Conservation (phyloP, 2,888 invertebrate genomes). For the Lapara coniferarum region DNA sequence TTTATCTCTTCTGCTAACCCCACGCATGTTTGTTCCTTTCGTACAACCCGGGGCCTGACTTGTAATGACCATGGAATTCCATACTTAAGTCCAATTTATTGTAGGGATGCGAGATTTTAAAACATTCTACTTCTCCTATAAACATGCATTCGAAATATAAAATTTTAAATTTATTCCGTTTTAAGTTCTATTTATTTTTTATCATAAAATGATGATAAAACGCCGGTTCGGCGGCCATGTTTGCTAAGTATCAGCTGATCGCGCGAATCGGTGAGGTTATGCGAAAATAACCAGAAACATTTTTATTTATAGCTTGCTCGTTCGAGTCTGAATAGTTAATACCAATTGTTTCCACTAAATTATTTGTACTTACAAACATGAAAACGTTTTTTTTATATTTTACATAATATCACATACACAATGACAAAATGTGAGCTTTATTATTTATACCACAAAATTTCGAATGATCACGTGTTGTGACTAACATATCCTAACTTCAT, state of each 20-base stretch:
- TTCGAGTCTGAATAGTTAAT: not conserved
- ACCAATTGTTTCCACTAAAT: not conserved
- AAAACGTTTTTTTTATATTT: too few relatives aligned
- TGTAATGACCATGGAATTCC: conserved; percentile 55
- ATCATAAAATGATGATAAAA: not conserved
- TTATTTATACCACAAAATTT: too few relatives aligned
- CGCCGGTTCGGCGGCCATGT: conserved; percentile 12
- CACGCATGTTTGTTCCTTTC: conserved; percentile 34
- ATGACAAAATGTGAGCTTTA: too few relatives aligned
- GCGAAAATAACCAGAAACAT: conserved; percentile 9
- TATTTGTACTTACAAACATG: too few relatives aligned
- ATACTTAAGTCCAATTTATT: conserved; percentile 41
- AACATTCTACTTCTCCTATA: not conserved
- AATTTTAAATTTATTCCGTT: not conserved
- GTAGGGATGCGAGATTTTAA: not conserved
- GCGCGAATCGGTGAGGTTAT: conserved; percentile 14
- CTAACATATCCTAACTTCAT: too few relatives aligned
- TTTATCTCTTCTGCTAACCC: conserved; percentile 32
- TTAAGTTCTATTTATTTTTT: not conserved
- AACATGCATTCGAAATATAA: not conserved
- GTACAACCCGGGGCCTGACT: conserved; percentile 39
- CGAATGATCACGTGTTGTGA: too few relatives aligned
- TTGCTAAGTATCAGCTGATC: conserved; percentile 19
- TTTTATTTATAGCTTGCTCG: not conserved
- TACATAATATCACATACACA: too few relatives aligned